phyloP scores from a whole-genome alignment of 2,113 vertebrate species.

The Neogale vison region DNA sequence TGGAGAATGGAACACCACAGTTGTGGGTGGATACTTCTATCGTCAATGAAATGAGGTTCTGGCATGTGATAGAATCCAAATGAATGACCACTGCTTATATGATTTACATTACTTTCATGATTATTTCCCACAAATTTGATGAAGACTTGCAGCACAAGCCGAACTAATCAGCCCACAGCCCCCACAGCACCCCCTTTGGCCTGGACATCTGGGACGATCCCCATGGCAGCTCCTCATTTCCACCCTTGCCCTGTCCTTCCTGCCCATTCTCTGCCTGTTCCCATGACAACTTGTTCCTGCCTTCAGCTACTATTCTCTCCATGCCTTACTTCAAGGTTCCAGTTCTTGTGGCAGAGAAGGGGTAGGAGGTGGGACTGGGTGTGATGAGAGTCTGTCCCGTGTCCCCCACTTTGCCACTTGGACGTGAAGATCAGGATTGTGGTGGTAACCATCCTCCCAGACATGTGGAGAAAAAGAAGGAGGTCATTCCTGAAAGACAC shows the following conservation, averaged over 20 bases:
- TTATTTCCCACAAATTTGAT: too few species aligned
- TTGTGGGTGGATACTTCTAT: not conserved
- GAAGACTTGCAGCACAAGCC: not conserved
- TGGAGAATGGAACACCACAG: not conserved
- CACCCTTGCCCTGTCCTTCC: too few species aligned
- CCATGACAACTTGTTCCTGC: not conserved
- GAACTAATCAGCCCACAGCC: too few species aligned
- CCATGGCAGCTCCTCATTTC: not conserved
- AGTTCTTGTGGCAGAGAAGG: not conserved
- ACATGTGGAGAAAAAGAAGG: not conserved
- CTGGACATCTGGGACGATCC: not conserved
- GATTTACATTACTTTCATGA: not conserved
- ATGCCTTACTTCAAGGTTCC: not conserved
- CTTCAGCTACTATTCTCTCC: not conserved
- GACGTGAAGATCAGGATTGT: too few species aligned
- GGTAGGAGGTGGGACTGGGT: too few species aligned
- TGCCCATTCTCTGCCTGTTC: not conserved
- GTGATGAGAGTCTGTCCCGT: too few species aligned
- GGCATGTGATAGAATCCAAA: not conserved
- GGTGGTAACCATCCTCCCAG: not conserved
- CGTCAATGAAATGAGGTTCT: not conserved
- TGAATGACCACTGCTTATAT: not conserved
- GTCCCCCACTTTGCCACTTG: too few species aligned
- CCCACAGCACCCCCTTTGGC: rapidly evolving
- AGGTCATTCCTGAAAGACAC: not conserved